Conservation (phyloP, 2,113 vertebrate species). For the Tetraodon nigroviridis region DNA sequence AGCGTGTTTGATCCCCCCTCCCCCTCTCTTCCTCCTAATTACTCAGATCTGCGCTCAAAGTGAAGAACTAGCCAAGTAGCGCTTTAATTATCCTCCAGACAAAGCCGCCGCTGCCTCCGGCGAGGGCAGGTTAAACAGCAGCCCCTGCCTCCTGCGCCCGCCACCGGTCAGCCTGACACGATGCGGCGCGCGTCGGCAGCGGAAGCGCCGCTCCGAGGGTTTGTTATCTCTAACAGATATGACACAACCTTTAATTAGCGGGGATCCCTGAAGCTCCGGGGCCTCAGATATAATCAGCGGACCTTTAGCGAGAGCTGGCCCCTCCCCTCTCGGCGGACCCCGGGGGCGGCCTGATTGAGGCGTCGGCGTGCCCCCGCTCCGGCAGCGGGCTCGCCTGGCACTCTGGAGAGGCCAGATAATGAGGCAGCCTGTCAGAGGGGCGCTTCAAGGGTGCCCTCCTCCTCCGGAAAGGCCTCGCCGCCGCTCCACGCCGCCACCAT, state of each 20-base stretch:
- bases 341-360: conserved; percentile 43
- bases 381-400: conserved; percentile 38
- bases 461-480: conserved; percentile 44
- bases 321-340: conserved; percentile 39
- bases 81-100: conserved; percentile 68
- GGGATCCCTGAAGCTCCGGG: conserved; percentile 61
- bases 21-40: conserved; percentile 57
- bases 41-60: conserved; percentile 68
- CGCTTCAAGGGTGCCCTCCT: conserved; percentile 45
- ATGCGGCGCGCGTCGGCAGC: conserved; percentile 5
- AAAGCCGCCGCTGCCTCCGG: conserved; percentile 46
- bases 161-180: conserved; percentile 28
- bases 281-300: conserved; percentile 65
- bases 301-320: conserved; percentile 66
- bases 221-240: conserved; percentile 69
- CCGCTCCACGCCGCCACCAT: conserved; percentile 33
- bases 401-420: conserved; percentile 67
- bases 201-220: conserved; percentile 40
- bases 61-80: conserved; percentile 67
- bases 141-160: conserved; percentile 24
- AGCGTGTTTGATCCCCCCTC: not conserved
- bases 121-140: conserved; percentile 58
- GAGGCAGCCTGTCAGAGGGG: conserved; percentile 65
- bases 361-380: conserved; percentile 50
- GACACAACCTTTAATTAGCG: conserved; percentile 74